These are phyloP conservation scores for Dolichoris vasculosae DNA, from an alignment of 1,140 invertebrate genomes.

Conservation along the genomic window DNA sequence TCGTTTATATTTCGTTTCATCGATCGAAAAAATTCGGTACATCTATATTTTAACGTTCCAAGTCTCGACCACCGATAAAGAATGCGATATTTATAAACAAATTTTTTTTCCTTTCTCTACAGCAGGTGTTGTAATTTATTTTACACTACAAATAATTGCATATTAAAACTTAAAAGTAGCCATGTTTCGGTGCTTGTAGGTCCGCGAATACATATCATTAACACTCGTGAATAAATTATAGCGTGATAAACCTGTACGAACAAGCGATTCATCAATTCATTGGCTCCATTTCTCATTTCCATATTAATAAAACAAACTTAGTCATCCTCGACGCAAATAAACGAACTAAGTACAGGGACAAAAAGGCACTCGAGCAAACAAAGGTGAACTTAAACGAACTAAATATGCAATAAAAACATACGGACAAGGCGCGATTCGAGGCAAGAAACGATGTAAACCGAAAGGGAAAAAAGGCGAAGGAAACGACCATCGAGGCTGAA, in stretches of 20 bases:
- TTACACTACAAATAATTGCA: background rate
- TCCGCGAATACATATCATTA: background rate
- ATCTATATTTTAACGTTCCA: background rate
- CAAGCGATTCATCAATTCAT: conserved; percentile 5
- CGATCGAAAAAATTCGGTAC: background rate
- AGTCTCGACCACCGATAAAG: background rate
- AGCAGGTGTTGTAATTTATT: background rate
- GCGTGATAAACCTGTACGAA: background rate
- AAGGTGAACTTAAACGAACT: background rate
- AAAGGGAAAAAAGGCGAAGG: background rate
- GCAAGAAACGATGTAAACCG: background rate
- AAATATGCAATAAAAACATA: background rate
- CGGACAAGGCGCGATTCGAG: background rate
- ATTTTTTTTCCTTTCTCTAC: too few relatives aligned
- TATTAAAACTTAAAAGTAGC: background rate
- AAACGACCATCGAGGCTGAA: background rate
- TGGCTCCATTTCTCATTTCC: conserved; percentile 18
- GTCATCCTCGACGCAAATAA: background rate
- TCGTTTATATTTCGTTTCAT: background rate
- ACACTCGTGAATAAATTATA: background rate
- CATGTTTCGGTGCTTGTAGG: background rate
- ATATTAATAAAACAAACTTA: conserved; percentile 14
- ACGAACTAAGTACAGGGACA: background rate
- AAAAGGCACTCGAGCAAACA: background rate
- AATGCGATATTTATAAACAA: too few relatives aligned